phyloP scores from a whole-genome alignment of 1,140 invertebrate genomes.

The Parasteatoda tepidariorum region DNA sequence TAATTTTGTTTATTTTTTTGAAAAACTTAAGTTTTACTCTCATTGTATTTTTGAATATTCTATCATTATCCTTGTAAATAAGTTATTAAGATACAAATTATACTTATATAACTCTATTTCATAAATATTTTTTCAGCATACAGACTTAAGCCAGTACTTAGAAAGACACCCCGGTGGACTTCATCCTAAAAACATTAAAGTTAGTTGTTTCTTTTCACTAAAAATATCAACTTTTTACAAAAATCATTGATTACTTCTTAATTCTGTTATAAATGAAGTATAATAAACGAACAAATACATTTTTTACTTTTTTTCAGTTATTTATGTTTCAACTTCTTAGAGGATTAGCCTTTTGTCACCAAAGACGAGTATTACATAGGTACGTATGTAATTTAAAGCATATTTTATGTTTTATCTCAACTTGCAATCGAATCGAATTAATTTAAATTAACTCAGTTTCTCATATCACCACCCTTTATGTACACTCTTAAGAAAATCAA shows the following conservation, averaged over 20 bases:
- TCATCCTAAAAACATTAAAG: conserved; percentile 77
- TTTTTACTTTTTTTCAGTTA: conserved; percentile 72
- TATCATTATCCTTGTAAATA: too few species aligned
- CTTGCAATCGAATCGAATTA: not conserved
- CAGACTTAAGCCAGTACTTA: conserved; percentile 78
- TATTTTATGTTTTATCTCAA: not conserved
- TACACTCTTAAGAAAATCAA: too few species aligned
- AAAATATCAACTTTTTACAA: too few species aligned
- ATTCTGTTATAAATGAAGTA: too few species aligned
- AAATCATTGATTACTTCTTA: too few species aligned
- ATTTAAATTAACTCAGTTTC: too few species aligned
- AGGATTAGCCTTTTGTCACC: conserved; percentile 78
- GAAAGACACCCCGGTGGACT: conserved; percentile 78
- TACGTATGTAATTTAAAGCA: not conserved
- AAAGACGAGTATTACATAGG: conserved; percentile 75
- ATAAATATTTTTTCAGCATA: conserved; percentile 61
- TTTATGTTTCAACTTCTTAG: conserved; percentile 79
- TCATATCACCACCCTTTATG: too few species aligned
- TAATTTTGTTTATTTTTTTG: too few species aligned
- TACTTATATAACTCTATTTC: not conserved
- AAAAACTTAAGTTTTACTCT: too few species aligned
- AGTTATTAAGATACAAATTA: not conserved
- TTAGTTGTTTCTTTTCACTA: conserved; percentile 64
- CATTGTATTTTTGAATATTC: too few species aligned
- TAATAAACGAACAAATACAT: too few species aligned